These are phyloP conservation scores for Himalopsyche japonica DNA, from an alignment of 2,888 invertebrate species.

Conservation along the genomic window DNA sequence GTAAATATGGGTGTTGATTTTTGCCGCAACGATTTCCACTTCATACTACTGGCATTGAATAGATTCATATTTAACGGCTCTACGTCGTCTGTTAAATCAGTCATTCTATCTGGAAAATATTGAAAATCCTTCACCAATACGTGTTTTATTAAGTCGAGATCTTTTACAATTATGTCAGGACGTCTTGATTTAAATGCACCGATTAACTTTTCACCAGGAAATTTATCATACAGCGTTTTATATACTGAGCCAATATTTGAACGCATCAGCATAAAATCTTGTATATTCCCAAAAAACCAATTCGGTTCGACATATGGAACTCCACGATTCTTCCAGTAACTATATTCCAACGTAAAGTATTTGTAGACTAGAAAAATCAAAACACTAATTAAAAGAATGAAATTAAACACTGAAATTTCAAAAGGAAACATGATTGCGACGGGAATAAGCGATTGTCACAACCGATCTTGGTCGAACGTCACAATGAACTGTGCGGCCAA, in stretches of 20 bases:
- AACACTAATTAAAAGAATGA: background rate
- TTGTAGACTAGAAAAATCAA: background rate
- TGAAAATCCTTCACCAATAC: conserved; percentile 50
- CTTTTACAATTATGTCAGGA: conserved; percentile 46
- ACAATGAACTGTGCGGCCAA: background rate
- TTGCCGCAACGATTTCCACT: conserved; percentile 47
- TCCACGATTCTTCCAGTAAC: conserved; percentile 46
- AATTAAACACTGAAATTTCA: background rate
- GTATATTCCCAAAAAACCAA: conserved; percentile 46
- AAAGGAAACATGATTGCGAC: background rate
- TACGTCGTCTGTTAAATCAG: conserved; percentile 44
- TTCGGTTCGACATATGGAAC: conserved; percentile 45
- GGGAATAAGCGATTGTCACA: background rate
- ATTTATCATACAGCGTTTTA: conserved; percentile 45
- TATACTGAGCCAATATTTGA: conserved; percentile 42
- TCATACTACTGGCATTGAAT: conserved; percentile 47
- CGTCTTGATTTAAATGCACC: conserved; percentile 48
- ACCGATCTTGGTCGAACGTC: background rate
- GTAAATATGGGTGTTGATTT: conserved; percentile 49
- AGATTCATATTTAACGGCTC: conserved; percentile 47
- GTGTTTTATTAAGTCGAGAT: conserved; percentile 48
- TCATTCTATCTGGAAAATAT: conserved; percentile 46
- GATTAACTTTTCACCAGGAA: conserved; percentile 47
- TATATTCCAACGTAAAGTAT: conserved; percentile 45
- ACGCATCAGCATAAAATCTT: conserved; percentile 43